Conservation (phyloP, 2,113 vertebrate genomes). For the Sylvietta virens region DNA sequence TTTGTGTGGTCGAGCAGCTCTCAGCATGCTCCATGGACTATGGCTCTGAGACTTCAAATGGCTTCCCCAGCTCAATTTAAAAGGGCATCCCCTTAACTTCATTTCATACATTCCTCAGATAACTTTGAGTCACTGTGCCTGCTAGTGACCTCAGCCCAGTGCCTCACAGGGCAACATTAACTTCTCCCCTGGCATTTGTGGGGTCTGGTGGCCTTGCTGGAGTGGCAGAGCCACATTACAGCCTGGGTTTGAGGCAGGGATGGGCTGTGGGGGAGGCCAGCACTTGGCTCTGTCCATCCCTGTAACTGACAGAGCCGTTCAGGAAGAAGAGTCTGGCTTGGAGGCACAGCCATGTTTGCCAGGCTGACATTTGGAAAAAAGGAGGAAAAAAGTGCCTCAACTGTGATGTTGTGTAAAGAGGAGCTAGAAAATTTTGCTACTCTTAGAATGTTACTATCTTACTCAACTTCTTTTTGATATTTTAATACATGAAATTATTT, state of each 20-base stretch:
- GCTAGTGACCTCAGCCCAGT: not conserved
- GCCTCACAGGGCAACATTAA: not conserved
- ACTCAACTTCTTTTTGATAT: not conserved
- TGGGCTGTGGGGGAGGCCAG: not conserved
- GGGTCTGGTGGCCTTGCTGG: not conserved
- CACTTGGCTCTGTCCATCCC: accelerated
- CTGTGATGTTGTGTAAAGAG: not conserved
- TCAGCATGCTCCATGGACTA: accelerated
- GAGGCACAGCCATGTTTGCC: not conserved
- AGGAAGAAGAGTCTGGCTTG: not conserved
- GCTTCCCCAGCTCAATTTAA: not conserved
- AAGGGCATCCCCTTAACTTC: not conserved
- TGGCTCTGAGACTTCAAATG: not conserved
- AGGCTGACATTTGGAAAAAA: not conserved
- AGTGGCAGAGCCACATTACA: not conserved
- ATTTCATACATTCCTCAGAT: not conserved
- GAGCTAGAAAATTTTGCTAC: not conserved
- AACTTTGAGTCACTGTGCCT: not conserved
- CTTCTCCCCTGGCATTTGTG: not conserved
- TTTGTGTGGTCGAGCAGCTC: not conserved
- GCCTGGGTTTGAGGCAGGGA: not conserved
- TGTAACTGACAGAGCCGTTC: not conserved
- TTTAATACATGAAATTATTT: not conserved
- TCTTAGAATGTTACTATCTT: not conserved
- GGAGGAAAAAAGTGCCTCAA: not conserved